These are phyloP conservation scores for Ochotona princeps DNA, from an alignment of 2,113 vertebrate genomes.

Conservation along the genomic window DNA sequence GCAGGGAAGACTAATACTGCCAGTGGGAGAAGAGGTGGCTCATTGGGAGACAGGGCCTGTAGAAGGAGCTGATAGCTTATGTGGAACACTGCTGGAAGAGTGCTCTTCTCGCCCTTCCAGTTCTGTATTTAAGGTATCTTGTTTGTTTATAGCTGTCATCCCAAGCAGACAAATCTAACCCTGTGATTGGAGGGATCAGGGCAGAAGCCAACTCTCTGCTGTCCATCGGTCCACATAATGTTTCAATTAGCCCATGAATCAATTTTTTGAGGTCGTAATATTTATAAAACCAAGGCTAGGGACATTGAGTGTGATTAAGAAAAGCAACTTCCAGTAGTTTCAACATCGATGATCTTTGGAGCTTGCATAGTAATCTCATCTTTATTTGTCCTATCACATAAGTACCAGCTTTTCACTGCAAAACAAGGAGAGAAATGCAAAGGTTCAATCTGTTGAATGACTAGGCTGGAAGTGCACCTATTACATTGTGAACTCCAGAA, in stretches of 20 bases:
- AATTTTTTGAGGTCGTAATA: not conserved
- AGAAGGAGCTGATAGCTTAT: not conserved
- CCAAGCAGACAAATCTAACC: not conserved
- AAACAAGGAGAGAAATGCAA: not conserved
- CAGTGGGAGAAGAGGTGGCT: not conserved
- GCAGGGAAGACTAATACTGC: rapidly evolving
- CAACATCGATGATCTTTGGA: not conserved
- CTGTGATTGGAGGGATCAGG: too few relatives aligned
- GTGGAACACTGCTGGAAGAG: not conserved
- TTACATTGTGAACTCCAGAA: not conserved
- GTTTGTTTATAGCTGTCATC: not conserved
- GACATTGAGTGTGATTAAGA: not conserved
- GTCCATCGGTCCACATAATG: not conserved
- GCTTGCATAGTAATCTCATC: not conserved
- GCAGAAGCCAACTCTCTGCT: not conserved
- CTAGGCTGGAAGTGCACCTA: not conserved
- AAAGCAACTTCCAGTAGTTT: not conserved
- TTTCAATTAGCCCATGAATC: not conserved
- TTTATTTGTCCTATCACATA: not conserved
- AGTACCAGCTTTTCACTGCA: not conserved
- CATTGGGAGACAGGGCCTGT: not conserved
- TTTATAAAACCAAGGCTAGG: not conserved
- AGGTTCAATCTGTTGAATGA: not conserved
- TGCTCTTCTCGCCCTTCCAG: not conserved
- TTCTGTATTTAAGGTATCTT: not conserved